Evolutionary conservation across 2,113 vertebrate genomes (phyloP), one percentile per base, ranked within the genome.

Genomic region (Leptocoma aspasia): DNA sequence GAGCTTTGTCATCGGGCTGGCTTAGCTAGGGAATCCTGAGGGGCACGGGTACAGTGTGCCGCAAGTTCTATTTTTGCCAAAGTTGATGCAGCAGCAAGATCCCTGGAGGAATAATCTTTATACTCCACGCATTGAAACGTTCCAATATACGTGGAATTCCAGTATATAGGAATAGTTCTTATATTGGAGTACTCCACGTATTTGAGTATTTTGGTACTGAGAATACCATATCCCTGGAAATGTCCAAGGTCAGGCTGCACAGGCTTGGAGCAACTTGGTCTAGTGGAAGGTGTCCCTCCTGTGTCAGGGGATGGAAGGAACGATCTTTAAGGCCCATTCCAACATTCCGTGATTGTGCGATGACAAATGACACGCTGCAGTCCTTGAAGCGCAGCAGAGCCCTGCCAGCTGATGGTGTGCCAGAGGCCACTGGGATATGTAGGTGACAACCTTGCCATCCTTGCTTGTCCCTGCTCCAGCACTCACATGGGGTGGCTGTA

Each of bases 341-440:
- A 80, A 9, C 60, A 23, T 49, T 42, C 41, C 11, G 7, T 4
- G 41, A 41, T 1, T 54, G n/a, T 41, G n/a, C 0, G 0, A 6
- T 14, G 42, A n/a, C 42, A 71, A 47, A 19, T 16, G 68, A 44
- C 42, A 31, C 1, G 5, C n/a, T 1, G 0, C 6, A 5, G 52
- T 5, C 31, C 22, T 15, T 45, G 24, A 35, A 65, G 54, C 0
- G 4, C 17, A 8, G 53, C 45, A 47, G 15, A 10, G 33, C 39
- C 39, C 39, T 39, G 10, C 30, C 12, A n/a, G 39, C 7, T 11
- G 39, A 11, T 1, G 8, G 19, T 8, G 9, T 35, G 44, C 17
- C 53, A 45, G 54, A 76, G 31, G 28, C 64, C 39, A 33, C 0
- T 6, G 19, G 68, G 57, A 13, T 1, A 7, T 13, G 50, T 3